Base-by-base conservation (phyloP, 2,113 vertebrate species). In the Argyrosomus japonicus region DNA sequence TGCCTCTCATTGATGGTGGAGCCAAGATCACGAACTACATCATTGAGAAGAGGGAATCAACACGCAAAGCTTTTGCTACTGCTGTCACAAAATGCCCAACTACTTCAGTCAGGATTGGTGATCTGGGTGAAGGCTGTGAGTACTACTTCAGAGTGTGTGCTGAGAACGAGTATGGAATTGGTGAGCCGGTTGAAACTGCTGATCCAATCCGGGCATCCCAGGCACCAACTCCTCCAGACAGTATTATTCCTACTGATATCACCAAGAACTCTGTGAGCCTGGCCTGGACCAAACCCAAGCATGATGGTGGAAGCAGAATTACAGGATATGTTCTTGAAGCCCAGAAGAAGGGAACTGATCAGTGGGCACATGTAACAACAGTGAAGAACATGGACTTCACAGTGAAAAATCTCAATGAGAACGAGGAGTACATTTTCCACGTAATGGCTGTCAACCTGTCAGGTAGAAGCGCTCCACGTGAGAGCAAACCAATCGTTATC, bases 131-230 rank as follows among this genome's bases (percentile, higher is more conserved):
- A 90, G 98, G 98, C 0, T 97, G 96, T 76, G 98, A 99, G 90
- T 99, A 99, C 92, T 99, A 97, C 89, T 99, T 99, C 87, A 97
- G 97, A 95, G 97, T 99, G 25, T 95, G 94, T 90, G 98, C 98
- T 77, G 98, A 99, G 94, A 99, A 99, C 73, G 98, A 99, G 88
- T 99, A 97, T 6, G 98, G 98, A 75, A 97, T 99, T 87, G 98
- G 98, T 71, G 98, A 98, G 63, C 95, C 97, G 17, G 90, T 94
- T 72, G 98, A 99, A 95, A 99, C 97, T 32, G 3, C 94, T 73
- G 98, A 99, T 88, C 97, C 98, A 29, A 93, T 99, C 27, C 97
- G 93, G 92, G 98, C 97, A 85, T 97, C 98, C 15, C 97, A 99
- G 91, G 96, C 97, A 68, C 98, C 98, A 17, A 96, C 94, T 75